Conservation (phyloP, 2,888 invertebrate species). For the Ferrisia virgata region DNA sequence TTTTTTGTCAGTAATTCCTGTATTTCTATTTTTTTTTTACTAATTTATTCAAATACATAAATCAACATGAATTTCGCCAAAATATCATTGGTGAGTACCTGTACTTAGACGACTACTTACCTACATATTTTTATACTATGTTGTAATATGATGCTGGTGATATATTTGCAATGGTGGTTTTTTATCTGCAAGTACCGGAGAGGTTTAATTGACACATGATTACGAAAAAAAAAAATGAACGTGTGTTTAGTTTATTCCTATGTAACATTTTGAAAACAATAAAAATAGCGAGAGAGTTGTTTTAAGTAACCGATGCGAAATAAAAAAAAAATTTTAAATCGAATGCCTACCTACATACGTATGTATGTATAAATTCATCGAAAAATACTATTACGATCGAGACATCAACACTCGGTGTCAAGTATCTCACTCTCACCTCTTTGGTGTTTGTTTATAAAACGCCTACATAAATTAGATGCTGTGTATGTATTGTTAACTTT, state of each 20-base stretch:
- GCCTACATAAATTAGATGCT: not conserved
- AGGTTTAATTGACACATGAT: too few species aligned
- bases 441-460: not conserved
- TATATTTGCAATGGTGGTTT: too few species aligned
- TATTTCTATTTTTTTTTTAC: not conserved
- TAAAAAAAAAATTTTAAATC: too few species aligned
- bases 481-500: not conserved
- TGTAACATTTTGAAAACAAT: too few species aligned
- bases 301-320: too few species aligned
- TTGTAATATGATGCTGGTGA: not conserved
- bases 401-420: not conserved
- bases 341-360: too few species aligned
- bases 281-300: too few species aligned
- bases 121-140: not conserved
- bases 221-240: too few species aligned
- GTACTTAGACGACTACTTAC: too few species aligned
- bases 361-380: too few species aligned
- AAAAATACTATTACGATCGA: not conserved
- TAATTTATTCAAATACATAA: not conserved
- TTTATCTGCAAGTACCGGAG: too few species aligned
- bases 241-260: too few species aligned
- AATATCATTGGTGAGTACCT: constrained; percentile 5
- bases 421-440: not conserved
- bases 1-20: not conserved
- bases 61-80: not conserved